Base-by-base conservation (phyloP, 2,113 vertebrate genomes). In the Nycticebus coucang region DNA sequence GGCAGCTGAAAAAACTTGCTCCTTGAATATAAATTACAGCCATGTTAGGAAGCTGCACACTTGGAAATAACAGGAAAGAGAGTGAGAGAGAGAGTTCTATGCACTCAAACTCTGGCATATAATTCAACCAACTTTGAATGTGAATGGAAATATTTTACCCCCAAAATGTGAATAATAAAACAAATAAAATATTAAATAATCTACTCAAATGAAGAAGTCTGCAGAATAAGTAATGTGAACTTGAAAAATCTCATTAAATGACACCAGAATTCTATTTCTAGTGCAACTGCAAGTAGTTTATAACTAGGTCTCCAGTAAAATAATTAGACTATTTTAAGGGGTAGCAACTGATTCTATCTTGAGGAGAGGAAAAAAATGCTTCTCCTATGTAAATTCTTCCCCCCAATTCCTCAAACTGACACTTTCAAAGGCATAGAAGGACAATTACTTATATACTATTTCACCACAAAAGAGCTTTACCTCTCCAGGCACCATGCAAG, bases 141-240 rank as follows among this genome's bases (percentile, higher is more conserved):
- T 87, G 91, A 95, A 94, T 18, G 53, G 95, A 97, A 97, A 95
- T 97, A 92, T 96, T 97, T 96, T 96, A 94, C 95, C 96, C 94
- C 95, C 75, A 94, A 96, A 97, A 93, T 97, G 84, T 97, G 97
- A 97, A 97, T 97, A 97, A 96, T 97, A 98, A 97, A 97, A 98
- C 97, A 98, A 98, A 98, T 98, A 96, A 98, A 97, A 97, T 98
- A 98, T 98, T 98, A 96, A 98, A 94, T 86, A 95, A 97, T 97
- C 95, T 96, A 87, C 89, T 84, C 95, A 97, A 97, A 94, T 95
- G 93, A 97, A 95, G 57, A 95, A 93, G 92, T 95, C 92, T 97
- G 95, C 87, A 95, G 97, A 97, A 98, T 97, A 96, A 93, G 95
- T 96, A 97, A 98, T 97, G 95, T 85, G 95, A 97, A 96, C 92